Evolutionary conservation across 2,797 vertebrate species (phyloP).

Genomic region (Dermochelys coriacea): DNA sequence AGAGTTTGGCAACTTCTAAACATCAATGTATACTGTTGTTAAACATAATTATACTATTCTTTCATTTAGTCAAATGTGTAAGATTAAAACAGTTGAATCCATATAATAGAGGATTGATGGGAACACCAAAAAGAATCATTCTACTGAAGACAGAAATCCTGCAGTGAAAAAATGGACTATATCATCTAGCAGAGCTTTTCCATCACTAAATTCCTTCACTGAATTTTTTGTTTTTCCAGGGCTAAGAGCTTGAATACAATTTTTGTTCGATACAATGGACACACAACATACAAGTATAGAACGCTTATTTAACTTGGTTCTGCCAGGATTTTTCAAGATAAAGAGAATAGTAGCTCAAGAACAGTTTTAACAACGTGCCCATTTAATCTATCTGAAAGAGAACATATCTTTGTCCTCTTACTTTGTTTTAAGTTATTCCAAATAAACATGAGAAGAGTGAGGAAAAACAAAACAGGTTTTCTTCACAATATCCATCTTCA

Average conservation of each 20-base stretch:
- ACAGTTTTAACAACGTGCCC: not conserved
- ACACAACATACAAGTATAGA: not conserved
- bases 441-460: fast-evolving
- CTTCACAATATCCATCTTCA: not conserved
- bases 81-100: not conserved
- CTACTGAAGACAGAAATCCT: not conserved
- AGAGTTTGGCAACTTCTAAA: not conserved
- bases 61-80: not conserved
- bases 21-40: fast-evolving
- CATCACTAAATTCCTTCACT: fast-evolving
- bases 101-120: fast-evolving
- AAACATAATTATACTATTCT: not conserved
- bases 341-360: not conserved
- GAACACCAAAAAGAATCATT: not conserved
- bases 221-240: not conserved
- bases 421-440: not conserved
- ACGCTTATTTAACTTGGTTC: not conserved
- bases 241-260: not conserved
- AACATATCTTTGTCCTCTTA: not conserved
- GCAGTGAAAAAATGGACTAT: not conserved
- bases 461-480: not conserved
- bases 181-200: not conserved
- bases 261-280: fast-evolving
- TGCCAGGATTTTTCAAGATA: not conserved
- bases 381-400: not conserved